Evolutionary conservation across 2,797 vertebrate species (phyloP), one percentile per base, ranked within the genome.

Genomic region (Lutjanus campechanus): DNA sequence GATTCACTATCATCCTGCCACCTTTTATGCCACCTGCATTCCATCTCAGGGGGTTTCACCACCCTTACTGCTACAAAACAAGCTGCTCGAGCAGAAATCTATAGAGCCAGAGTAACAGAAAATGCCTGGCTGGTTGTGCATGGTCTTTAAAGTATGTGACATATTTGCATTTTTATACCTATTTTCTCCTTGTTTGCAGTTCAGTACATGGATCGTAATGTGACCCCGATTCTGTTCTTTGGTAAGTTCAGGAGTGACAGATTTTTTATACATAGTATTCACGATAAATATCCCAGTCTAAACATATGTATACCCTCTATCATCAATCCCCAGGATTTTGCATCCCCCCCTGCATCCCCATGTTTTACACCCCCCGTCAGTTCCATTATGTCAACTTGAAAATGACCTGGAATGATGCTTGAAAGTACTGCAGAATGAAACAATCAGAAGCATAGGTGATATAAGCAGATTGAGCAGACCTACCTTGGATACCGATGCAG

Each of bases 401-500:
- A 19, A 15, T 46, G 10, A 86, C 0, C 12, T 89, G 85, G 89
- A 0, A 0, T 0, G 1, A 66, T 0, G 89, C 87, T 58, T 82
- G 58, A 10, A 40, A 13, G 2, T 85, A 85, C 82, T 89, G 89
- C 80, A 82, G 84, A 76, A 29, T 29, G 29, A 29, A 29, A n/a
- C n/a, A 25, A 7, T 66, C 4, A 43, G 60, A 43, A 71, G 43
- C 41, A 55, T 50, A 49, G 55, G 50, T 46, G 68, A 82, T 7
- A 8, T 62, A 12, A 41, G 29, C 13, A 51, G 44, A 7, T 25
- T 76, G 15, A 12, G 20, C 25, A 12, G 46, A 36, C 29, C 29
- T 1, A 0, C 0, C 5, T 15, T 53, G 15, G 7, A 7, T 2
- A 36, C 29, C 20, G 3, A 36, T 36, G 29, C 29, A 36, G 29